A percentile compares a stretch with the other conserved stretches of the same genome.
phyloP scores from a whole-genome alignment of 2,888 invertebrate species.

The Agriopis leucophaearia region DNA sequence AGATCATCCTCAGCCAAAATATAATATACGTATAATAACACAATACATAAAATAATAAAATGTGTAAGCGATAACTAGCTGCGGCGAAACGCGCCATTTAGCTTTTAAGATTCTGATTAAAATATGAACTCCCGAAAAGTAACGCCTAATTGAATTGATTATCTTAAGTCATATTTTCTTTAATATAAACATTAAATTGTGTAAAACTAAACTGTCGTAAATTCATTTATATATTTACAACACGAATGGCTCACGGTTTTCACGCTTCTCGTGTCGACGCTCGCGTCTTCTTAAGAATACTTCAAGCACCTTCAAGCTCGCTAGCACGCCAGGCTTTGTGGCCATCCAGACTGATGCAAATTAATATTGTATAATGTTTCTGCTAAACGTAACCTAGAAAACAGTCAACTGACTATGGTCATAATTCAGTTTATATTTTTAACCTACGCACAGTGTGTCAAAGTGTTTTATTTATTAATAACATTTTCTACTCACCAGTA shows the following conservation, averaged over 20 bases:
- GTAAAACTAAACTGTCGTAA: background rate
- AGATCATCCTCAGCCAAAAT: too few species aligned
- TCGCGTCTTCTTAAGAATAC: constrained; percentile 37
- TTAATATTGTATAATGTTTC: constrained; percentile 43
- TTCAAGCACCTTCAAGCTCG: constrained; percentile 54
- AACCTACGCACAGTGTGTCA: background rate
- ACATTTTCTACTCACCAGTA: constrained; percentile 61
- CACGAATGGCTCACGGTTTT: constrained; percentile 1
- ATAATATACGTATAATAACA: too few species aligned
- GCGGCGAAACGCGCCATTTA: too few species aligned
- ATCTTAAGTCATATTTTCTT: background rate
- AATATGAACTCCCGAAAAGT: too few species aligned
- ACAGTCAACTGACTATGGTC: background rate
- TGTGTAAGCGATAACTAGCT: too few species aligned
- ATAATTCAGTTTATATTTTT: background rate
- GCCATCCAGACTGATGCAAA: constrained; percentile 39
- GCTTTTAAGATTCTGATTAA: too few species aligned
- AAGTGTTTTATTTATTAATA: background rate
- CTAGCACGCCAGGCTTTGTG: constrained; percentile 15
- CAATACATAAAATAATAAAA: too few species aligned
- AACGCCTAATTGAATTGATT: too few species aligned
- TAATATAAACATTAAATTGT: background rate
- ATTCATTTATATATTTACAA: too few species aligned
- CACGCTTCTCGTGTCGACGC: background rate
- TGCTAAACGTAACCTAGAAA: background rate